Base-by-base conservation (phyloP, 1,140 invertebrate genomes). In the Procambarus virginalis region DNA sequence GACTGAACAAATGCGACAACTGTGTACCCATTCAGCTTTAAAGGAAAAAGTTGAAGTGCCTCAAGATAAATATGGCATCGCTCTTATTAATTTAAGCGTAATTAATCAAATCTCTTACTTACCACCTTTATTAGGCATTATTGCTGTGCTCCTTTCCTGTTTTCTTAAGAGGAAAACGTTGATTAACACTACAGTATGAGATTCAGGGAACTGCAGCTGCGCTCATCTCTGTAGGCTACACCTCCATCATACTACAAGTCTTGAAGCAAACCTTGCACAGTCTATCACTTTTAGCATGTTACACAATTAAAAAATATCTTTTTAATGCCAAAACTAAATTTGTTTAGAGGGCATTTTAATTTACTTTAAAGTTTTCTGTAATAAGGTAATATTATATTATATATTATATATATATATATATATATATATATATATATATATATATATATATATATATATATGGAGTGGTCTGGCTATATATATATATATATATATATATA, bases 21-120 rank as follows among this genome's bases (percentile, higher is more conserved):
- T 22, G 22, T 70, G 22, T 70, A 70, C 10, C 80, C 58, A 82
- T 68, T 82, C 80, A 82, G 80, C 80, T 82, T 82, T 58, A 82
- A 68, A 64, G 9, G 48, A 3, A 82, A 82, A 60, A 12, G 1
- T 34, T 17, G 14, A 46, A n/a, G 58, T 46, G 14, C 46, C 46
- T 82, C 58, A 82, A 45, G 80, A 45, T 64, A 48, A 0, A 45
- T 17, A 58, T 51, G 68, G 46, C 80, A 82, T 68, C 68, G 68
- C 58, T 46, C 58, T 82, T 34, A 22, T 60, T 58, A 34, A 34
- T 68, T 64, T 46, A 22, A 10, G 14, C 12, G 2, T 14, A 51
- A 49, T 51, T 5, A 20, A 9, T 20, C 12, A 12, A 55, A 80
- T 46, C 12, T 58, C 49, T 68, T 20, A 55, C 34, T 82, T 68